Conservation (phyloP, 2,797 vertebrate genomes). For the Agapornis canus region DNA sequence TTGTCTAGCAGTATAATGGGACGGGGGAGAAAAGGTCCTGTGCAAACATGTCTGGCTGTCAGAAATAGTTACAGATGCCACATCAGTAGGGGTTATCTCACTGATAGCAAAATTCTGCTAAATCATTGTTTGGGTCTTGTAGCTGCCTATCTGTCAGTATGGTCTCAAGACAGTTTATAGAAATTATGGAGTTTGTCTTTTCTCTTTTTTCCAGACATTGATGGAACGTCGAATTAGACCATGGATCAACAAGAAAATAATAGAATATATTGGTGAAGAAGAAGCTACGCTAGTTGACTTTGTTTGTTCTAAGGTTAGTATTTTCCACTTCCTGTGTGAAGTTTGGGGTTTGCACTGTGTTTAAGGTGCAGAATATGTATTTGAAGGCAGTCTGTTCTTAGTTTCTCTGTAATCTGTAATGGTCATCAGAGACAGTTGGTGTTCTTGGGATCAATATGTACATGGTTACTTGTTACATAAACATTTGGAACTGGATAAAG, state of each 20-base stretch:
- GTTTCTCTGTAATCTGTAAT: background rate
- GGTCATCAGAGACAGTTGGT: background rate
- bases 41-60: background rate
- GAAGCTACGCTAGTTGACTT: constrained; percentile 97
- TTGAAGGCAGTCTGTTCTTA: background rate
- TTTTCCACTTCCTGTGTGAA: background rate
- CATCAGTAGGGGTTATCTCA: background rate
- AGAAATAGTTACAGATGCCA: background rate
- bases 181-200: background rate
- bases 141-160: background rate
- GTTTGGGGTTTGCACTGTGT: background rate
- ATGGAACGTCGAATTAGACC: constrained; percentile 97
- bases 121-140: background rate
- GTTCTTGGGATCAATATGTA: background rate
- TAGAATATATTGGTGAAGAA: constrained; percentile 99
- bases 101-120: background rate
- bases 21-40: background rate
- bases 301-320: constrained; percentile 94
- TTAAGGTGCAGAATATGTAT: background rate
- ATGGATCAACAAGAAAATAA: constrained; percentile 99
- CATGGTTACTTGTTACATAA: background rate
- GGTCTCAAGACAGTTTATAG: background rate
- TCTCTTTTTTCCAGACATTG: constrained; percentile 80
- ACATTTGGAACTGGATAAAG: background rate
- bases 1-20: background rate